Base-by-base conservation (phyloP, 2,797 vertebrate genomes). In the Apogon talboti region DNA sequence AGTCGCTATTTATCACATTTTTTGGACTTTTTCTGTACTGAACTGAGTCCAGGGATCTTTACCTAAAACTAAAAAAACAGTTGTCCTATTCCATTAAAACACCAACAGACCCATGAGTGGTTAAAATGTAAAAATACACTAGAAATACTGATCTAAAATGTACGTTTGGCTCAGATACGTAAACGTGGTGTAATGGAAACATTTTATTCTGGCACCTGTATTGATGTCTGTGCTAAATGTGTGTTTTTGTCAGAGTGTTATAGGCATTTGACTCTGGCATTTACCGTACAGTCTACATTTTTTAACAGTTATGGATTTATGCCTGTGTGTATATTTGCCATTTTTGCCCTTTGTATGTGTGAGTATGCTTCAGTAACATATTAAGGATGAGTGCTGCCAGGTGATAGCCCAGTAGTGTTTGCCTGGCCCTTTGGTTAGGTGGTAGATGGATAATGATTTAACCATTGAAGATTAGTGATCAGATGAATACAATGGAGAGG, bases 371-470 rank as follows among this genome's bases (percentile, higher is more conserved):
- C 24, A 35, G 79, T 83, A 71, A 82, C 42, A 76, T 76, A 81
- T 86, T 86, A 83, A 71, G 49, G 38, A 41, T 57, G 18, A 9
- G 79, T 73, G 77, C 59, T 83, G 69, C 74, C 50, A 16, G 65
- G 74, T 74, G 81, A 87, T 70, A 58, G 72, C 64, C 76, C 80
- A 70, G 84, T 84, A 90, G 86, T 93, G 81, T 93, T 92, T 92
- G 78, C 74, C 47, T 61, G 71, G 80, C 87, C 84, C 86, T 91
- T 74, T 79, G 79, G 72, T 19, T 44, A 88, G 81, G 81, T 85
- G 70, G 38, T 87, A 74, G 61, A 76, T 87, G 80, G 87, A 90
- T 93, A 91, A 94, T 92, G 86, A 88, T 92, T 94, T 91, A 93
- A 93, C 92, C 87, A 89, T 84, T 74, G 84, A 82, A 85, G 91